phyloP scores from a whole-genome alignment of 2,888 invertebrate species.

The Xanthostigma xanthostigma region DNA sequence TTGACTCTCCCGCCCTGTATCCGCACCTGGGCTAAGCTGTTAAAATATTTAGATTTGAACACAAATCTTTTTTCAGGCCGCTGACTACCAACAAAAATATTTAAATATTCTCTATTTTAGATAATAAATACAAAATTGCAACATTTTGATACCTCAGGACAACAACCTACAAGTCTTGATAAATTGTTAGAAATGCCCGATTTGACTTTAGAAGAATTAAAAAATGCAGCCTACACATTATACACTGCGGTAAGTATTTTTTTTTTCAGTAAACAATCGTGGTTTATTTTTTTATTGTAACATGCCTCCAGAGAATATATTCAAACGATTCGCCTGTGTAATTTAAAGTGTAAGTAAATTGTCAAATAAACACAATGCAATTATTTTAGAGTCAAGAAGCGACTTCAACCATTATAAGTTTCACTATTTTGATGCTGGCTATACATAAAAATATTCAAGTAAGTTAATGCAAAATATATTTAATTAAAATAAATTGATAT shows the following conservation, averaged over 20 bases:
- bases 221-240: slow-evolving; percentile 27
- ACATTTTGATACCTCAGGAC: slow-evolving; percentile 11
- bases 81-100: no score
- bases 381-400: slow-evolving; percentile 32
- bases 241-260: slow-evolving; percentile 28
- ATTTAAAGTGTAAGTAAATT: no score
- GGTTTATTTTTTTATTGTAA: no score
- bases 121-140: no score
- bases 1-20: no score
- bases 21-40: no score
- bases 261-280: background rate
- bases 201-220: slow-evolving; percentile 20
- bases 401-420: slow-evolving; percentile 28
- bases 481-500: no score
- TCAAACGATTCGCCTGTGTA: no score
- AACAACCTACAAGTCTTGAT: slow-evolving; percentile 6
- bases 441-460: slow-evolving; percentile 30
- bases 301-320: no score
- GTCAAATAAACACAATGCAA: background rate
- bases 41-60: no score
- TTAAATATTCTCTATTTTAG: no score
- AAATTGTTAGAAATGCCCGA: slow-evolving; percentile 12
- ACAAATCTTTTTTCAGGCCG: no score
- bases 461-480: slow-evolving; percentile 2
- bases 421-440: slow-evolving; percentile 29